These are phyloP conservation scores for Tigriopus californicus DNA, from an alignment of 2,888 invertebrate species.

Conservation along the genomic window DNA sequence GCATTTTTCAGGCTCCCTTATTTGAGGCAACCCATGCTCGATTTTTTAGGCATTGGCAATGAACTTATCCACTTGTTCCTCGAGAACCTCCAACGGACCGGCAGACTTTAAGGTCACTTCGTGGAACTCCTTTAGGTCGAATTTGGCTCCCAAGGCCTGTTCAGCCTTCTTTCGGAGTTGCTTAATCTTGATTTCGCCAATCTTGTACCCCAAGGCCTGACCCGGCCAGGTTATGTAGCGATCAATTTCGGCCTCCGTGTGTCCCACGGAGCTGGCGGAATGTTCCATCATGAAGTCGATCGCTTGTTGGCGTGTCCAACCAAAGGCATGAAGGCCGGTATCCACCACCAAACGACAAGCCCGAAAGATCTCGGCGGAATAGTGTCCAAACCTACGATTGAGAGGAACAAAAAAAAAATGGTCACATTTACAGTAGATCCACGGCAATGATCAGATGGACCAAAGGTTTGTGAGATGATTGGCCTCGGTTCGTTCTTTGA, in stretches of 20 bases:
- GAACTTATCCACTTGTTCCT: constrained; percentile 21
- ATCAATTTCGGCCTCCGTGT: constrained; percentile 22
- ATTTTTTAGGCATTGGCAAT: constrained; percentile 18
- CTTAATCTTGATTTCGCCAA: constrained; percentile 24
- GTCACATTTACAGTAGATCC: too few species aligned
- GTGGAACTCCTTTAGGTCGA: constrained; percentile 26
- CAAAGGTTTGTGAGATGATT: too few species aligned
- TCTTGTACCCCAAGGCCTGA: constrained; percentile 26
- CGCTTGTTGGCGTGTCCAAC: constrained; percentile 24
- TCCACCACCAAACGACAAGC: constrained; percentile 27
- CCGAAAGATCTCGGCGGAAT: constrained; percentile 20
- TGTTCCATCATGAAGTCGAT: constrained; percentile 23
- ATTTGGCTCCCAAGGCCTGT: constrained; percentile 23
- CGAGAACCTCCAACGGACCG: constrained; percentile 24
- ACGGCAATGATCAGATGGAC: too few species aligned
- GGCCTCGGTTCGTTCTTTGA: too few species aligned
- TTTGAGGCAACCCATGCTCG: too few species aligned
- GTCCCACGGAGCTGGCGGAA: constrained; percentile 20
- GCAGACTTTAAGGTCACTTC: constrained; percentile 23
- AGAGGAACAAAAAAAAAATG: too few species aligned
- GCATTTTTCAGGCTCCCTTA: too few species aligned
- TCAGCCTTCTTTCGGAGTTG: constrained; percentile 24
- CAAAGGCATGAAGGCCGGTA: constrained; percentile 27
- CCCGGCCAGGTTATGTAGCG: constrained; percentile 26
- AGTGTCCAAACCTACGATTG: constrained; percentile 17